Base-by-base conservation (phyloP, 2,888 invertebrate species). In the Torymus auratus region DNA sequence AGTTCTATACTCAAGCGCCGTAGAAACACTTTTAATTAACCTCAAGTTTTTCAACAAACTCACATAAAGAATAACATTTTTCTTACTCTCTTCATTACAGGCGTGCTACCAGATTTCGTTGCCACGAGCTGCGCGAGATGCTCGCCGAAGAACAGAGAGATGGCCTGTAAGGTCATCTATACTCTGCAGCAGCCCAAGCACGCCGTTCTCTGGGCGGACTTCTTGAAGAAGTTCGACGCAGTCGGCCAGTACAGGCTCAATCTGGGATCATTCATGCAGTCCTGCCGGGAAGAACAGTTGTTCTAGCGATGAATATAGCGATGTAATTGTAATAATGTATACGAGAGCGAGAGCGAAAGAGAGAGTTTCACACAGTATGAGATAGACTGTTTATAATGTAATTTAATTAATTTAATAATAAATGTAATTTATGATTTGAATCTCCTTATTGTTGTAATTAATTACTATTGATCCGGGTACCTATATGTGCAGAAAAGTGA, bases 181-280 rank as follows among this genome's bases (percentile, higher is more conserved):
- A 75, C 83, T 12, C 50, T 87, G n/a, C 69, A 50, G 28, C 52
- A 73, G 1, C 3, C 80, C 2, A 83, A 82, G 65, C 67, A 58
- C 2, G 80, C 76, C 5, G 80, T 73, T 0, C 64, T 83, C 7
- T 87, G 85, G 86, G 10, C 11, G 0, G 64, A 64, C 14, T 77
- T 86, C 14, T 11, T 73, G 17, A 15, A 78, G 10, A 85, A 84
- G 72, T 87, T 84, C 77, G 85, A 85, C 71, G 83, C 85, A 0
- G 4, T 82, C 12, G 60, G 41, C 2, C 5, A 62, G 0, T 53
- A 68, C 14, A 67, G 28, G n/a, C 11, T 11, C 7, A 68, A 77
- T 52, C 77, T 81, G 28, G 20, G n/a, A 0, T 15, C 14, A 5
- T 81, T 77, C 41, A 69, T 53, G 41, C 17, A 58, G 5, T 14